A percentile compares a stretch with the other conserved stretches of the same genome.
Evolutionary conservation across 2,113 vertebrate species (phyloP).

Genomic region (Emydocephalus ijimae): DNA sequence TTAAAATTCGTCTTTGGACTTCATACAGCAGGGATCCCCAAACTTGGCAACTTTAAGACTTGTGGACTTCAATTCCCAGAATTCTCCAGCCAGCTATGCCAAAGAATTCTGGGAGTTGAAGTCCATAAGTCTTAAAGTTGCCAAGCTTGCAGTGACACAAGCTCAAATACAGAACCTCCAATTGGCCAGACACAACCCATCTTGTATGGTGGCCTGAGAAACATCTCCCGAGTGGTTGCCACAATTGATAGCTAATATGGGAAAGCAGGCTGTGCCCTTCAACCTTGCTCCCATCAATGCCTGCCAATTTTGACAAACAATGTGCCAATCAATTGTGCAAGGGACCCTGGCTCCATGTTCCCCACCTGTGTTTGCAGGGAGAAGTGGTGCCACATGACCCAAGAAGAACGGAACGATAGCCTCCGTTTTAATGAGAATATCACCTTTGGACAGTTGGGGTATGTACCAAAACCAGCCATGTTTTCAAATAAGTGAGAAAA

Average conservation of each 20-base stretch:
- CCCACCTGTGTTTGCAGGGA: slow-evolving; percentile 76
- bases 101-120: no score
- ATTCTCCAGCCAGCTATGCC: no score
- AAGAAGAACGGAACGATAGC: slow-evolving; percentile 90
- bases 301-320: not conserved
- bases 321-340: not conserved
- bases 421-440: slow-evolving; percentile 95
- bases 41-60: no score
- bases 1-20: not conserved
- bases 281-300: no score
- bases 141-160: not conserved
- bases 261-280: not conserved
- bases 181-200: not conserved
- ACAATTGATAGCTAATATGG: not conserved
- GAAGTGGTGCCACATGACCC: slow-evolving; percentile 97
- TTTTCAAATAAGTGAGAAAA: no score
- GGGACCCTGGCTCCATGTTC: not conserved
- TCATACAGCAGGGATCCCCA: no score
- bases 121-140: no score
- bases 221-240: not conserved
- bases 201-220: not conserved
- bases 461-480: slow-evolving; percentile 22
- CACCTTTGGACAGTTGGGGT: slow-evolving; percentile 96
- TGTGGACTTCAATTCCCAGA: no score
- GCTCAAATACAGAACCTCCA: not conserved